These are phyloP conservation scores for Heliconius hermathena DNA, from an alignment of 1,140 invertebrate genomes.

Conservation along the genomic window DNA sequence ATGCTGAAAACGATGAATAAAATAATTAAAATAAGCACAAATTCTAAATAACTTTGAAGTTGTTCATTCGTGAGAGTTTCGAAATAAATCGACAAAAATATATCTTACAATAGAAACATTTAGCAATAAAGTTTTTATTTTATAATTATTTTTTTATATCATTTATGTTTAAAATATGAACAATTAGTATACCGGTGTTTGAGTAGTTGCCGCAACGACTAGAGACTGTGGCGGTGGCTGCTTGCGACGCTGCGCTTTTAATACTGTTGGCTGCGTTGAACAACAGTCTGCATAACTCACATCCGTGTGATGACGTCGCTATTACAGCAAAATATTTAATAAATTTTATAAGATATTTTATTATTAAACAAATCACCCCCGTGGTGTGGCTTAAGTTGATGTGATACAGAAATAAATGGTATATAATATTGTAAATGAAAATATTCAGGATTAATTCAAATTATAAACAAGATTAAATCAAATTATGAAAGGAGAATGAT, in stretches of 20 bases:
- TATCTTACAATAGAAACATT: background rate
- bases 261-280: conserved; percentile 67
- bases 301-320: conserved; percentile 54
- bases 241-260: conserved; percentile 68
- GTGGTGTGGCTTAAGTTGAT: too few relatives aligned
- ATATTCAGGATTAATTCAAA: too few relatives aligned
- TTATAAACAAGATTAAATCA: too few relatives aligned
- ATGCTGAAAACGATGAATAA: background rate
- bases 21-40: background rate
- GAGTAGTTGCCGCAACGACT: conserved; percentile 14
- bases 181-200: background rate
- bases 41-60: background rate
- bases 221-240: conserved; percentile 40
- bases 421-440: too few relatives aligned
- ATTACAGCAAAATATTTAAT: background rate
- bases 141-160: too few relatives aligned
- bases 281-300: conserved; percentile 60
- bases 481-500: too few relatives aligned
- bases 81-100: background rate
- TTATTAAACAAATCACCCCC: too few relatives aligned
- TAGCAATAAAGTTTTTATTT: too few relatives aligned
- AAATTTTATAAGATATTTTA: background rate
- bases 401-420: too few relatives aligned
- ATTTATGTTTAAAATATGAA: background rate
- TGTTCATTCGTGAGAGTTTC: background rate